Evolutionary conservation across 1,140 invertebrate species (phyloP), one percentile per base, ranked within the genome.

Genomic region (Hermetia illucens): DNA sequence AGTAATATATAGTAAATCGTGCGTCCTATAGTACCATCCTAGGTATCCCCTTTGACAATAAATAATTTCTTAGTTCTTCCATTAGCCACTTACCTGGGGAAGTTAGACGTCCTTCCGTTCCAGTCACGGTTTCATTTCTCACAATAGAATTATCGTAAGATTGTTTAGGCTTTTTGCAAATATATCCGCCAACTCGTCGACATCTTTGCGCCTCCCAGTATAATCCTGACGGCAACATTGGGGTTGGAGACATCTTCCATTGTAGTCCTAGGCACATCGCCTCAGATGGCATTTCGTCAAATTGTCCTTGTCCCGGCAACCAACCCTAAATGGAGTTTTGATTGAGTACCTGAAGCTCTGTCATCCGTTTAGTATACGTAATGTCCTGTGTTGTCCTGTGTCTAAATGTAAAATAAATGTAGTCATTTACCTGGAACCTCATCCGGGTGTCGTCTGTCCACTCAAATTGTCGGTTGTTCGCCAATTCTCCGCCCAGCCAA

Each of bases 151-250:
- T 47, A 50, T 57, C 45, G 43, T 32, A 58, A 31, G 29, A 49
- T 51, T 39, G 51, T 41, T 49, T 60, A 16, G 52, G 51, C 40
- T 60, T 56, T 42, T 66, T 68, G 58, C 74, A 78, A 3, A 78
- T 67, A 52, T 79, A 82, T 3, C 79, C 77, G 1, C 76, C 75
- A 2, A 69, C 63, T 22, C 62, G 52, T 1, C 54, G 43, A 44
- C 74, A 77, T 16, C 62, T 65, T 41, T 71, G 65, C 1, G 69
- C 50, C 3, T 66, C 64, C 75, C 75, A 77, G 48, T 75, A 77
- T 4, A 77, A 48, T 0, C 74, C 74, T 42, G 72, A 74, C 1
- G 74, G 69, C 9, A 71, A 55, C 21, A 68, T 64, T 4, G 66
- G 66, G 0, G 69, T 63, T 1, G 68, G 68, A 0, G 73, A 72